Percentiles rank a stretch among this genome's conserved stretches.
Conservation (phyloP, 2,113 vertebrate species). For the Mastomys coucha region DNA sequence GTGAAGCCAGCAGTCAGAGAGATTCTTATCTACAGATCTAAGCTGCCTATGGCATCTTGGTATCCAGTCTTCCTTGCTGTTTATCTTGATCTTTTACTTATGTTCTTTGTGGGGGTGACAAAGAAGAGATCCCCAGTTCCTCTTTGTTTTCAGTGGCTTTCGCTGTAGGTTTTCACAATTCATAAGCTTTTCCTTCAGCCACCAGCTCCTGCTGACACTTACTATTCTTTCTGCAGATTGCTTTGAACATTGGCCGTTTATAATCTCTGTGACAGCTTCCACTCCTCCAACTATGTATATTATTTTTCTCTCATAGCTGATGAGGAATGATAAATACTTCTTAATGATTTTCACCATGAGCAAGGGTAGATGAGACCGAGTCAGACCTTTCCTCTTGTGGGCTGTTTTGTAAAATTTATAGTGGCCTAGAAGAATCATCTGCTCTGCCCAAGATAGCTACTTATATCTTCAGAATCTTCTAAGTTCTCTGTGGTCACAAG, state of each 20-base stretch:
- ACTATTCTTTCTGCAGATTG: neutral
- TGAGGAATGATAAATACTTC: neutral
- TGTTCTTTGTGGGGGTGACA: neutral
- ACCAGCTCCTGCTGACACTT: neutral
- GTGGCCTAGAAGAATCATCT: neutral
- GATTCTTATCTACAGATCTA: conserved; percentile 2
- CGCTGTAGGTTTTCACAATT: neutral
- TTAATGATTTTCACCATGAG: neutral
- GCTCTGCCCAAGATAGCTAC: neutral
- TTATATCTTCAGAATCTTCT: neutral
- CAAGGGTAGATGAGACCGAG: neutral
- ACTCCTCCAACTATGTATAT: neutral
- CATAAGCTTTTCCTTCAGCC: neutral
- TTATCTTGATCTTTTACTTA: neutral
- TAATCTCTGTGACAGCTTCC: neutral
- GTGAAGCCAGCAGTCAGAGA: neutral
- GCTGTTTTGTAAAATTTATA: neutral
- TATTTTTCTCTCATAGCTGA: neutral
- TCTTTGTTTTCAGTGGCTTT: neutral
- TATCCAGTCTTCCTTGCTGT: neutral
- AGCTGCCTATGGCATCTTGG: neutral
- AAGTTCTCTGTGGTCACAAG: neutral
- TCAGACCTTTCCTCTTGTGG: neutral
- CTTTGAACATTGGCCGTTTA: neutral
- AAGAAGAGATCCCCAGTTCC: neutral